These are phyloP conservation scores for Meleagris gallopavo DNA, from an alignment of 2,113 vertebrate species.

Conservation along the genomic window DNA sequence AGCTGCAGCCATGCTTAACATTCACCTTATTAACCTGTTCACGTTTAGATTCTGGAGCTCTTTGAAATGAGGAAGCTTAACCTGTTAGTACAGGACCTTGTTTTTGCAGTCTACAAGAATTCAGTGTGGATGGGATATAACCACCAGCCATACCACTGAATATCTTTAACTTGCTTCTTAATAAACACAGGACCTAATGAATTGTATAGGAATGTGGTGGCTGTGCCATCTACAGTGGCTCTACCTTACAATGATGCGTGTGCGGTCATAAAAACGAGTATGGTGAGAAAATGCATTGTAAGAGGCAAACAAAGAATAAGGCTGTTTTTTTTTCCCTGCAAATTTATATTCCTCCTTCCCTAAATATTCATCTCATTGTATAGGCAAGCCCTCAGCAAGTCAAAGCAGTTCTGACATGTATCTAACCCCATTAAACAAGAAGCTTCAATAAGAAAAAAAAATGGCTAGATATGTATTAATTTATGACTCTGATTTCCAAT, in stretches of 20 bases:
- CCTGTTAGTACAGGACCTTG: accelerated
- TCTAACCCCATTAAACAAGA: accelerated
- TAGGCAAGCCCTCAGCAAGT: neutral
- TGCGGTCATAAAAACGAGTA: neutral
- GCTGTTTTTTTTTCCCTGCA: neutral
- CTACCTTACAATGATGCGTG: neutral
- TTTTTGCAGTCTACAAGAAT: neutral
- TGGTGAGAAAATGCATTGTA: neutral
- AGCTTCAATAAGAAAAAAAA: neutral
- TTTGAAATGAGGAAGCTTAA: neutral
- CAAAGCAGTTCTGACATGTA: neutral
- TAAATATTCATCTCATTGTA: neutral
- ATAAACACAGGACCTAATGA: neutral
- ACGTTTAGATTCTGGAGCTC: neutral
- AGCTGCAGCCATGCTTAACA: neutral
- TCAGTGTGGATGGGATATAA: neutral
- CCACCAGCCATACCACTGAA: neutral
- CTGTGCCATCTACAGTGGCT: accelerated
- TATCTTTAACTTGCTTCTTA: neutral
- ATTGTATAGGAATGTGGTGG: no score
- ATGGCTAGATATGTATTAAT: neutral
- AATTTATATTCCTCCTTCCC: neutral
- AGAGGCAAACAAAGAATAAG: neutral
- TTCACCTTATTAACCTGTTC: neutral
- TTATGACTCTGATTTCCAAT: neutral